A percentile compares a stretch with the other conserved stretches of the same genome.
Evolutionary conservation across 2,888 invertebrate genomes (phyloP).

Genomic region (Cantharis lateralis): DNA sequence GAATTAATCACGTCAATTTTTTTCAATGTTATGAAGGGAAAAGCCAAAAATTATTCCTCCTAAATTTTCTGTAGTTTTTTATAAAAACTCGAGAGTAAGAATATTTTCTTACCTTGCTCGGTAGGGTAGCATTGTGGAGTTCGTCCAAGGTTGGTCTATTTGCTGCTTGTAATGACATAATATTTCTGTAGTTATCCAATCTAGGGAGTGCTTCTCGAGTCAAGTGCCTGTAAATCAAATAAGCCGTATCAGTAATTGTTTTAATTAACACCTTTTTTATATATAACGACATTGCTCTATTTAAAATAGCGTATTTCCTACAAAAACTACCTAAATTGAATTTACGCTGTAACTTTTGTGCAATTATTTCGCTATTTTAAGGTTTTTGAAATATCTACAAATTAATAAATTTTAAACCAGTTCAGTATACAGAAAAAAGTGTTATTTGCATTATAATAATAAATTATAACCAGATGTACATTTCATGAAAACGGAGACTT

Average conservation of each 20-base stretch:
- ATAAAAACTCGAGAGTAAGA: not conserved
- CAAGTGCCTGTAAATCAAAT: slow-evolving; percentile 66
- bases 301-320: not conserved
- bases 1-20: not conserved
- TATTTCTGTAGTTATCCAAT: slow-evolving; percentile 87
- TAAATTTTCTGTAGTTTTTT: not conserved
- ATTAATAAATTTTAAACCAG: too few relatives aligned
- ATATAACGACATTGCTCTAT: not conserved
- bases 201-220: slow-evolving; percentile 86
- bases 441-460: too few relatives aligned
- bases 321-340: not conserved
- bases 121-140: slow-evolving; percentile 81
- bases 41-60: not conserved
- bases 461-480: too few relatives aligned
- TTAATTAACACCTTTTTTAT: not conserved
- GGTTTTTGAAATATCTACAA: not conserved
- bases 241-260: slow-evolving; percentile 4
- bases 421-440: too few relatives aligned
- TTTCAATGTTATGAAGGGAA: not conserved
- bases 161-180: slow-evolving; percentile 85
- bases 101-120: slow-evolving; percentile 70
- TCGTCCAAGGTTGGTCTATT: slow-evolving; percentile 88
- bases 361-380: not conserved
- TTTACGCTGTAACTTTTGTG: not conserved
- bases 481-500: too few relatives aligned